Evolutionary conservation across 2,888 invertebrate genomes (phyloP), one percentile per base, ranked within the genome.

Genomic region (Keiferia lycopersicella): DNA sequence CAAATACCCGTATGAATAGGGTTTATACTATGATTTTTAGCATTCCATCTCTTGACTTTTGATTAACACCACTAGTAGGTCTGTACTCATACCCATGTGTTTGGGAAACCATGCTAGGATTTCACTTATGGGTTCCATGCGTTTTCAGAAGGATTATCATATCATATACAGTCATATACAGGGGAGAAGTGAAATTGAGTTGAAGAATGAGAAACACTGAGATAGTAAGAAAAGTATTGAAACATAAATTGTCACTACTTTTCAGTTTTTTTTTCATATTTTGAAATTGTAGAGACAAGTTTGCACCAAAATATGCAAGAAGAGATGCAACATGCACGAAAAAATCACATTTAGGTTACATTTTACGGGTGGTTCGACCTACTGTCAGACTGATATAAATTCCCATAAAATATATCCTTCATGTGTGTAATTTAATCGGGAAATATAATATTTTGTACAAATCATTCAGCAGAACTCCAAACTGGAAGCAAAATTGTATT

Each of bases 181-280:
- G 77, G 78, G 79, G 78, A 81, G 78, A 76, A 76, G 75, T 84
- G 80, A 81, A 77, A 82, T 79, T 75, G n/a, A n/a, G 68, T 62
- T 65, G 67, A 58, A 58, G 70, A 73, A n/a, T 4, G 74, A 78
- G 75, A 75, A 78, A 73, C n/a, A 51, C 57, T 14, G 41, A 60
- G 18, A 38, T 53, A 53, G 11, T 18, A 39, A 64, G 12, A 61
- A 20, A 12, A 30, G 16, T 61, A 50, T 50, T 50, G 18, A 11
- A 18, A 20, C 20, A 34, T 4, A 34, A 26, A 10, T 34, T 8
- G 1, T 4, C 3, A 34, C 6, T 34, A 34, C 8, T 34, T 34
- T 34, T 34, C 10, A 8, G 34, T 34, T 10, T 7, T 34, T 8
- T 34, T 34, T 10, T 34, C 34, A 34, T 34, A 34, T 34, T 34